Base-by-base conservation (phyloP, 2,888 invertebrate species). In the Athalia cordata region DNA sequence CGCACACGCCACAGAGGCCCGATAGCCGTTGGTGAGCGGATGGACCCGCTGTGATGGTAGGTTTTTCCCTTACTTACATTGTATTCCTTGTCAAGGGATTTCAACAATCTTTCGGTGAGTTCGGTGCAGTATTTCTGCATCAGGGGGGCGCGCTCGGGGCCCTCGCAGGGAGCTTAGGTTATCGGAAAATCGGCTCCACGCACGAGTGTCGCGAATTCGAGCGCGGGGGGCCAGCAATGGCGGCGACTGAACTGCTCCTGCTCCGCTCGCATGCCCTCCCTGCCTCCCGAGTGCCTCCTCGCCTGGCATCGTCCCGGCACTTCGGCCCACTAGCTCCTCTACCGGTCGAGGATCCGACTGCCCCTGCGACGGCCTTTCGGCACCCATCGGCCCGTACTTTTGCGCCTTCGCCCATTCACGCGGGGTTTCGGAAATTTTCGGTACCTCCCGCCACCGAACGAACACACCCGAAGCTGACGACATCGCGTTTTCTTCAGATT, bases 71-170 rank as follows among this genome's bases (percentile, higher is more conserved):
- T 88, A 93, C 97, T 97, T 96, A 98, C 98, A 97, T 98, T 97
- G 94, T 98, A 97, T 93, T 97, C 96, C 93, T 94, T 95, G 95
- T 98, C 98, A 94, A 98, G 94, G 92, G 97, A 96, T 95, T 96
- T 95, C 93, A 96, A 95, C 95, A 98, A 95, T 95, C 95, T 96
- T 93, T 96, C 95, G 93, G 97, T 97, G 93, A 98, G 95, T 93
- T 97, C 96, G 93, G 94, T 94, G 87, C 89, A 90, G 87, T 88
- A 85, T 87, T 86, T 89, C 89, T 90, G 89, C 90, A 90, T 90
- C 88, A 87, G 89, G 89, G 91, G 84, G 90, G 91, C 90, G 89
- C 92, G 90, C 87, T 87, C 86, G 84, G 89, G 87, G 85, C 87
- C 87, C 87, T 83, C 86, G 84, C 84, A 85, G 84, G 86, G 86